Conservation (phyloP, 2,888 invertebrate genomes). For the Dusona sp. region DNA sequence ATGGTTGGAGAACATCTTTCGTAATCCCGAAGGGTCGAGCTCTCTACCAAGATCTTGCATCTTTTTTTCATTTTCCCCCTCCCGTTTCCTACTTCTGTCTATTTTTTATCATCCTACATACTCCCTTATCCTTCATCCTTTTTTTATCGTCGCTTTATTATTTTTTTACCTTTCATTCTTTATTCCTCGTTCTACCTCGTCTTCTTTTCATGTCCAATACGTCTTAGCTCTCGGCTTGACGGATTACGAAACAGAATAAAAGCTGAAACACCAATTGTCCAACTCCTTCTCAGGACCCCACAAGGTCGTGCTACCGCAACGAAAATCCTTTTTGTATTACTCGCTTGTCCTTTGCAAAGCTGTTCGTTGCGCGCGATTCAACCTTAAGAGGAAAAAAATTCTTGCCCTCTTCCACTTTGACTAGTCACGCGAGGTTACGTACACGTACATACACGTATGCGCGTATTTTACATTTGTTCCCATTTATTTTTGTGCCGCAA, state of each 20-base stretch:
- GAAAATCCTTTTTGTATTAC: conserved; percentile 7
- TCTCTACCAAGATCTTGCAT: neutral
- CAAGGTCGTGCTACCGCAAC: conserved; percentile 24
- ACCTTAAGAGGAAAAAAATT: conserved; percentile 32
- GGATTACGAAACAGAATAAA: conserved; percentile 48
- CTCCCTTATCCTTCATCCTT: neutral
- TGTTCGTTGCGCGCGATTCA: conserved; percentile 18
- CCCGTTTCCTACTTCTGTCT: neutral
- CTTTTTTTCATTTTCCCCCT: neutral
- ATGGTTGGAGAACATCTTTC: neutral
- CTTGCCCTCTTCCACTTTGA: conserved; percentile 20
- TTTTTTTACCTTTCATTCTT: conserved; percentile 3
- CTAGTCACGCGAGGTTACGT: conserved; percentile 58
- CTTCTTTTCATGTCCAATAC: neutral
- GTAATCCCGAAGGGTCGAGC: conserved; percentile 44
- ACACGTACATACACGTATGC: neutral
- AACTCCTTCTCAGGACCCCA: neutral
- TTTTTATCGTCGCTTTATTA: neutral
- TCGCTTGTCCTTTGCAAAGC: neutral
- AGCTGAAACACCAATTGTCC: conserved; percentile 23
- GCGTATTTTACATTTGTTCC: conserved; percentile 26
- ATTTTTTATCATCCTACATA: neutral
- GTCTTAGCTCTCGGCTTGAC: neutral
- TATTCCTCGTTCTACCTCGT: neutral
- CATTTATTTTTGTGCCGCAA: conserved; percentile 54